Base-by-base conservation (phyloP, 2,888 invertebrate genomes). In the Petrolisthes cinctipes region DNA sequence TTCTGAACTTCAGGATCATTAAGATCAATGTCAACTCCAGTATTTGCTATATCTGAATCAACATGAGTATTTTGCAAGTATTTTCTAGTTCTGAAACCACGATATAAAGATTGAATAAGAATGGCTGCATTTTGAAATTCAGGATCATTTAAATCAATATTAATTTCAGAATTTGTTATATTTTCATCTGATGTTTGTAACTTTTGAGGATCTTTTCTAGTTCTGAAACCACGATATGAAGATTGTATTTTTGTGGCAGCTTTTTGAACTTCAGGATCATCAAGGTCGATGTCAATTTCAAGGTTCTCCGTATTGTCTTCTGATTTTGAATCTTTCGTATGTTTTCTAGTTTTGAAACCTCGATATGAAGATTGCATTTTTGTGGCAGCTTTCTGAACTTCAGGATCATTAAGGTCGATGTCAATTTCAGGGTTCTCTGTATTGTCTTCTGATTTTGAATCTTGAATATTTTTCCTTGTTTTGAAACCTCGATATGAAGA, bases 111-210 rank as follows among this genome's bases (percentile, higher is more conserved):
- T 54, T 83, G 73, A 51, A 56, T 56, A n/a, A 23, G 54, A 11
- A 37, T 54, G 51, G 56, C 83, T 53, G 83, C 83, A 23, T 54
- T 82, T 4, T 82, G 61, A 20, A 66, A 20, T 3, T 82, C 66
- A n/a, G 82, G 82, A 11, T 82, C 82, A 1, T 57, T 57, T 37
- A 82, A 61, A 57, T 82, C 82, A 37, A 82, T 82, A 61, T 79
- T n/a, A n/a, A 82, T 82, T 9, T 61, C 82, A 61, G 71, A n/a
- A 6, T n/a, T 20, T 71, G 1, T 20, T n/a, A 4, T 20, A 17
- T 71, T 71, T n/a, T n/a, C 17, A 71, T 71, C 20, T 6, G 14
- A 14, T 71, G n/a, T 20, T 71, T 71, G 14, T 6, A 20, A 71
- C 14, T n/a, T 20, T 20, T 71, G 71, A 6, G 20, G n/a, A 20